Evolutionary conservation across 2,113 vertebrate species (phyloP).

Genomic region (Sterrhoptilus dennistouni): DNA sequence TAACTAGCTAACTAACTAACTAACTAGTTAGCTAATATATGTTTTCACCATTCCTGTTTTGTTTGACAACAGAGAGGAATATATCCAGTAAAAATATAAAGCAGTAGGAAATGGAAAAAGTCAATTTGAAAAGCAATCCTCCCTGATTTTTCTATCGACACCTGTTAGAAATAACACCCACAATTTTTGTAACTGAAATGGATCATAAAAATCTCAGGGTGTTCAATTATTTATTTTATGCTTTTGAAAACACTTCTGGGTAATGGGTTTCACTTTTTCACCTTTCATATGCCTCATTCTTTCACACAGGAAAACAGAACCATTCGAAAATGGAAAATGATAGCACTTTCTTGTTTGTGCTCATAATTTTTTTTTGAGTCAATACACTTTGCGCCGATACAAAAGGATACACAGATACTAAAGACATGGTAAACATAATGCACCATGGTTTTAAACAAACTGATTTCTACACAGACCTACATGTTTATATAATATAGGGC

Average conservation of each 20-base stretch:
- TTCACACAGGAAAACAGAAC: not conserved
- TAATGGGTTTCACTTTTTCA: constrained; percentile 9
- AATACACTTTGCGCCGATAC: not conserved
- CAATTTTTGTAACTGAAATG: constrained; percentile 15
- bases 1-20: not conserved
- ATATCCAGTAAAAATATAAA: not conserved
- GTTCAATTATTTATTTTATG: constrained; percentile 44
- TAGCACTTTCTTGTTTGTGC: not conserved
- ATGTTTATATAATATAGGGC: not conserved
- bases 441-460: not conserved
- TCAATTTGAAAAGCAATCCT: constrained; percentile 47
- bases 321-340: not conserved
- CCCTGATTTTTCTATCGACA: not conserved
- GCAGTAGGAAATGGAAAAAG: not conserved
- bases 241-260: not conserved
- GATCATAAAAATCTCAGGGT: not conserved
- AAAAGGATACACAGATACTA: not conserved
- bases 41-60: not conserved
- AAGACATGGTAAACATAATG: not conserved
- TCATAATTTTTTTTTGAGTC: not conserved
- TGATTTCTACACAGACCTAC: not conserved
- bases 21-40: not conserved
- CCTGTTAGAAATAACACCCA: not conserved
- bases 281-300: not conserved
- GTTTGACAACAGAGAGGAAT: not conserved